A percentile compares a stretch with the other conserved stretches of the same genome.
Conservation (phyloP, 2,797 vertebrate genomes). For the Typhlichthys subterraneus region DNA sequence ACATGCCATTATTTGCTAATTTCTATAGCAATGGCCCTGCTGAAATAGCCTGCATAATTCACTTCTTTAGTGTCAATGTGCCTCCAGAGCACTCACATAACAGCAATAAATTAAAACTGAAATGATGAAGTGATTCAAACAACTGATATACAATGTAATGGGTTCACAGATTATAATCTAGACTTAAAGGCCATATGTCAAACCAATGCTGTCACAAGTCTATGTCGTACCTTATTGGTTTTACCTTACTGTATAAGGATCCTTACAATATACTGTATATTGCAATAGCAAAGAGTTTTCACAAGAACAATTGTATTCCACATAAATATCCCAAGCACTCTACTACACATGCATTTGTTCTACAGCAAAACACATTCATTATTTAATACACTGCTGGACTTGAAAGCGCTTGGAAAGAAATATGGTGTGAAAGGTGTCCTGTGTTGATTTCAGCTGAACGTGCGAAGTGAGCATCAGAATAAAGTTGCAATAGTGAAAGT, state of each 20-base stretch:
- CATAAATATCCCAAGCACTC: constrained; percentile 7
- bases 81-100: constrained; percentile 9
- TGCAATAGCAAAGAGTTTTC: constrained; percentile 7
- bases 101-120: constrained; percentile 17
- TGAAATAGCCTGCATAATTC: constrained; percentile 8
- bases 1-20: constrained; percentile 12
- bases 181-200: too few relatives aligned
- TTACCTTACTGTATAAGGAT: too few relatives aligned
- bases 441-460: constrained; percentile 21
- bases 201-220: too few relatives aligned
- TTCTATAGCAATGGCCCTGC: neutral
- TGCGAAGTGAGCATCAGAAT: constrained; percentile 12
- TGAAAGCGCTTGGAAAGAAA: constrained; percentile 46
- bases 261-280: neutral
- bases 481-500: constrained; percentile 4
- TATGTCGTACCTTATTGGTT: too few relatives aligned
- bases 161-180: too few relatives aligned
- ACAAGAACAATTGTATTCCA: neutral
- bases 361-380: constrained; percentile 61
- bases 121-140: constrained; percentile 7
- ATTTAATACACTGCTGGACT: constrained; percentile 45
- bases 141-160: neutral
- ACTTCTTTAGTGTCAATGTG: constrained; percentile 20
- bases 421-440: constrained; percentile 13
- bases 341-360: constrained; percentile 36